A percentile compares a stretch with the other conserved stretches of the same genome.
phyloP scores from a whole-genome alignment of 2,797 vertebrate genomes.

The Mallotus villosus region DNA sequence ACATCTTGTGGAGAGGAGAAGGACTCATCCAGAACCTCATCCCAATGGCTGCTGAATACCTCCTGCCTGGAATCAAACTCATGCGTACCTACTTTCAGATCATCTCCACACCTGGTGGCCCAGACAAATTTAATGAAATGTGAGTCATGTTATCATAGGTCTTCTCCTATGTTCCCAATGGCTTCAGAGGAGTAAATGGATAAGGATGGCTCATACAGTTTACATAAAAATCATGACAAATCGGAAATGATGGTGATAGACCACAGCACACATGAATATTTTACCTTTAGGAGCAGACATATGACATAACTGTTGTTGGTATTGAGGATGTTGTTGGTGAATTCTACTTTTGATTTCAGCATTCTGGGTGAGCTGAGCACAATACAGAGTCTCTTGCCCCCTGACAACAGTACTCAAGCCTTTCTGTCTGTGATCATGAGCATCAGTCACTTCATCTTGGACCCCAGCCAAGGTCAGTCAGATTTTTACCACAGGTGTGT shows the following conservation, averaged over 20 bases:
- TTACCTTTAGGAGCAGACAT: background rate
- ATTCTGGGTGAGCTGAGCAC: slow-evolving; percentile 64
- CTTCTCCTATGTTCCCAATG: too few species aligned
- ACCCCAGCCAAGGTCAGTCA: slow-evolving; percentile 64
- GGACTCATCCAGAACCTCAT: slow-evolving; percentile 40
- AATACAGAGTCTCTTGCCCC: slow-evolving; percentile 57
- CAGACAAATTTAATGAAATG: slow-evolving; percentile 66
- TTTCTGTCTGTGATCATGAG: slow-evolving; percentile 60
- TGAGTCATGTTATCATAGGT: slow-evolving; percentile 54
- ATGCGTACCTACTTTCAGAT: slow-evolving; percentile 60
- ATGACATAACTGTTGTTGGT: slow-evolving; percentile 17
- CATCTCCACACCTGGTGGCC: slow-evolving; percentile 34
- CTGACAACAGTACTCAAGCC: slow-evolving; percentile 54
- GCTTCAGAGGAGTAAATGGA: too few species aligned
- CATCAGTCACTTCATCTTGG: slow-evolving; percentile 58
- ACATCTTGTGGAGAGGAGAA: slow-evolving; percentile 50
- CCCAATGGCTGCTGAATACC: slow-evolving; percentile 42
- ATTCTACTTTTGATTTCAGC: slow-evolving; percentile 53
- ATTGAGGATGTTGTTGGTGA: slow-evolving; percentile 7
- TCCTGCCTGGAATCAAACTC: slow-evolving; percentile 48
- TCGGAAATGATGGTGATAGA: too few species aligned
- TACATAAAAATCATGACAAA: too few species aligned
- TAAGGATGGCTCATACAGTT: too few species aligned
- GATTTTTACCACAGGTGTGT: slow-evolving; percentile 27
- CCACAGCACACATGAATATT: too few species aligned